Evolutionary conservation across 2,888 invertebrate genomes (phyloP).

Genomic region (Drosophila maculinotata): DNA sequence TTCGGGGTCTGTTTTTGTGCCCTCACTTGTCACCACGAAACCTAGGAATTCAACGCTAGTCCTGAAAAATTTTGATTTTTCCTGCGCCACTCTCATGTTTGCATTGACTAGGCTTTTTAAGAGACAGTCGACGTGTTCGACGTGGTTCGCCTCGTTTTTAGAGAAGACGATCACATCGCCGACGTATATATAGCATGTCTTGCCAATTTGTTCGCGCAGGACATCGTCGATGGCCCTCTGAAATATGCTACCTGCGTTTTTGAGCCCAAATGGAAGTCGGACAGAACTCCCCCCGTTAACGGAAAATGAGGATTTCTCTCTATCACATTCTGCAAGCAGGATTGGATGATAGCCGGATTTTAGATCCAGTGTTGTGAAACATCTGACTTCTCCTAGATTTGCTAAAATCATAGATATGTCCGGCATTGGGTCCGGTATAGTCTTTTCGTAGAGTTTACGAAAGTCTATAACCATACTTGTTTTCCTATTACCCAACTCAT

Average conservation of each 20-base stretch:
- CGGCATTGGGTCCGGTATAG: slow-evolving; percentile 79
- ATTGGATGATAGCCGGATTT: slow-evolving; percentile 2
- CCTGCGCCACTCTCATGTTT: not conserved
- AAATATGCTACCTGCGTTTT: slow-evolving; percentile 10
- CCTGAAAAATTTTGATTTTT: slow-evolving; percentile 2
- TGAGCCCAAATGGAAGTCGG: not conserved
- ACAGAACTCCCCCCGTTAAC: not conserved
- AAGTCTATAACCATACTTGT: slow-evolving; percentile 9
- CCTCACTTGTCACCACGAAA: slow-evolving; percentile 3
- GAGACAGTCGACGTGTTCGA: not conserved
- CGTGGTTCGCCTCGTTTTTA: not conserved
- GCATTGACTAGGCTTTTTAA: not conserved
- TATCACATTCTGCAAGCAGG: not conserved
- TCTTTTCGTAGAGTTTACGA: no score
- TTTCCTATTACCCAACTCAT: slow-evolving; percentile 3
- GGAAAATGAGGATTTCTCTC: slow-evolving; percentile 1
- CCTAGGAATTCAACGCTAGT: slow-evolving; percentile 2
- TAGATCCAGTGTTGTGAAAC: not conserved
- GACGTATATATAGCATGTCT: slow-evolving; percentile 4
- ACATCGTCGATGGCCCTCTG: slow-evolving; percentile 10
- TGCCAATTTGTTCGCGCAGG: slow-evolving; percentile 1
- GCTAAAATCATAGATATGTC: slow-evolving; percentile 80
- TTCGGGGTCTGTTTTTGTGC: not conserved
- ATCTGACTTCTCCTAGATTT: not conserved
- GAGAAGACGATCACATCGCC: slow-evolving; percentile 10